Percentiles rank a stretch among this genome's conserved stretches.
Evolutionary conservation across 2,797 vertebrate genomes (phyloP).

Genomic region (Lagothrix lagotricha): DNA sequence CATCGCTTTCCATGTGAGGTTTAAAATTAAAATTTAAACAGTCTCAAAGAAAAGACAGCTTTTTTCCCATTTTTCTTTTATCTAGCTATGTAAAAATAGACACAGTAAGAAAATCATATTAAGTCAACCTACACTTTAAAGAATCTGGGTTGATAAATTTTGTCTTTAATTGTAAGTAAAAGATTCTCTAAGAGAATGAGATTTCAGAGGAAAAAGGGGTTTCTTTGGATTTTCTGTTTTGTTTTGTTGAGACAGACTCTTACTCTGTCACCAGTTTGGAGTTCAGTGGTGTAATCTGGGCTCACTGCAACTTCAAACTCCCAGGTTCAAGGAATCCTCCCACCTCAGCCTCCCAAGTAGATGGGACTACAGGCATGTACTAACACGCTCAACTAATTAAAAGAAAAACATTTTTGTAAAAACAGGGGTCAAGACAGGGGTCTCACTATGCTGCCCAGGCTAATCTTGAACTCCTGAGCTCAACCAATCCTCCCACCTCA

Average conservation of each 20-base stretch:
- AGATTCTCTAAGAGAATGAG: background rate
- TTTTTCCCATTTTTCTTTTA: constrained; percentile 19
- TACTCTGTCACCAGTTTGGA: background rate
- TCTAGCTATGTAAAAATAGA: background rate
- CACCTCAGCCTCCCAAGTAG: background rate
- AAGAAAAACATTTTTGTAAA: background rate
- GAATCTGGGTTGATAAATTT: constrained; percentile 4
- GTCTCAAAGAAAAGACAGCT: background rate
- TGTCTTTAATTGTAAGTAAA: constrained; percentile 10
- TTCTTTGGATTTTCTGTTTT: background rate
- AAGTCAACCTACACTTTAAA: constrained; percentile 7
- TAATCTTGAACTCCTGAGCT: background rate
- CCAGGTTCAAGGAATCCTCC: background rate
- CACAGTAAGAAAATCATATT: background rate
- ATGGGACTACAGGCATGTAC: background rate
- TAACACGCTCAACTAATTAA: background rate
- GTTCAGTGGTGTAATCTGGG: background rate
- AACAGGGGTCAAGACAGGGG: background rate
- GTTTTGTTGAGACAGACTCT: background rate
- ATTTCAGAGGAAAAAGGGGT: background rate
- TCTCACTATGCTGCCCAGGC: background rate
- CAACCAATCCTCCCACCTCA: background rate
- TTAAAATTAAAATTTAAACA: constrained; percentile 58
- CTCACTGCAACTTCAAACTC: background rate
- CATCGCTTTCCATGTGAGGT: constrained; percentile 12